These are phyloP conservation scores for Spodoptera litura DNA, from an alignment of 1,140 invertebrate genomes.

Conservation along the genomic window DNA sequence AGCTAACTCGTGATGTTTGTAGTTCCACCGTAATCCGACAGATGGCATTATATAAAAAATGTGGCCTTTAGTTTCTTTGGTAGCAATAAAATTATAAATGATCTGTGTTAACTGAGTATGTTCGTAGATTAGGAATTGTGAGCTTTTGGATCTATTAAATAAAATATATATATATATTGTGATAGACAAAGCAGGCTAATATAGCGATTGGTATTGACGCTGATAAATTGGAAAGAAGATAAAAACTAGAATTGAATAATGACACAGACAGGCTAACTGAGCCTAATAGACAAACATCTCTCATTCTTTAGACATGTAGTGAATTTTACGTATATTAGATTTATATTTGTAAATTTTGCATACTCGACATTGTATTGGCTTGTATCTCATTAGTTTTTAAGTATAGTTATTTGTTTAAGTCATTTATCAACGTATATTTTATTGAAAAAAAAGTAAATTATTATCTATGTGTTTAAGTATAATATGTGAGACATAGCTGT, in stretches of 20 bases:
- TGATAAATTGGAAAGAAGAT: too few species aligned
- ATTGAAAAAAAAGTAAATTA: constrained; percentile 7
- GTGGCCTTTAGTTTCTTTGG: not conserved
- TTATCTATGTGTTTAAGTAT: not conserved
- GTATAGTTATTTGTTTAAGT: constrained; percentile 22
- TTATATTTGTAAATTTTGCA: not conserved
- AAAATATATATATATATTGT: too few species aligned
- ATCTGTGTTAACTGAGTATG: constrained; percentile 1
- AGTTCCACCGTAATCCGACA: constrained; percentile 3
- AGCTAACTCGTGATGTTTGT: not conserved
- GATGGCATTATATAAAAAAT: constrained; percentile 2
- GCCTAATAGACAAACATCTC: not conserved
- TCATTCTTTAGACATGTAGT: constrained; percentile 14
- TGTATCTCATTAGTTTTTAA: constrained; percentile 43
- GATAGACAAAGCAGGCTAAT: too few species aligned
- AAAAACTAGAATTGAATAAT: too few species aligned
- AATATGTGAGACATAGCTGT: not conserved
- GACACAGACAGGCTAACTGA: too few species aligned
- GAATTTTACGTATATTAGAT: constrained; percentile 12
- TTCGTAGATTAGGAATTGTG: not conserved
- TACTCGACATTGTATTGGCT: constrained; percentile 22
- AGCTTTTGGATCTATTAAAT: too few species aligned
- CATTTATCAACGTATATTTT: constrained; percentile 15
- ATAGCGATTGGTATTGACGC: too few species aligned
- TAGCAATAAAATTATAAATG: not conserved